Evolutionary conservation across 2,797 vertebrate genomes (phyloP), one percentile per base, ranked within the genome.

Genomic region (Manis pentadactyla): DNA sequence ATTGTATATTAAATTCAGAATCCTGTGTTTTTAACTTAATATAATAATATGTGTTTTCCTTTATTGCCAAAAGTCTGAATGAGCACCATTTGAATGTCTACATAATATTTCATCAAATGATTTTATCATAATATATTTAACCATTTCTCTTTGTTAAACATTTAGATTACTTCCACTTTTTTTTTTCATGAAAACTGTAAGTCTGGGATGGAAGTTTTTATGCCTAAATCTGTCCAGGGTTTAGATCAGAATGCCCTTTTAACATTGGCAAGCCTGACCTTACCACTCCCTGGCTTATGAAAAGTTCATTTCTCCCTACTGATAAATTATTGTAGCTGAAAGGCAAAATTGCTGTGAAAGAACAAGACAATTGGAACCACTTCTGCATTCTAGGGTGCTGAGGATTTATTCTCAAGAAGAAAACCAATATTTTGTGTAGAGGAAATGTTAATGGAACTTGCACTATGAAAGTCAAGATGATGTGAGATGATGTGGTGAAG

Each of bases 171-270:
- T 92, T 79, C 59, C 4, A 63, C 31, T 46, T 68, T 55, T 46
- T 39, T 55, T 71, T 31, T 7, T 13, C 64, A 79, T 0, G 39
- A 49, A 46, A 95, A 90, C 90, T 87, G 19, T 25, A 86, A 95
- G 0, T 59, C n/a, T 19, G 25, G 27, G 2, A 57, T 90, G 37
- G 10, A 42, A 61, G 64, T 94, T 87, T 90, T 89, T 82, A 81
- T 82, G 23, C 34, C 66, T 95, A 37, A 49, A 46, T 93, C 87
- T 88, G 42, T 9, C 73, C 31, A 87, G 4, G 13, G 21, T 93
- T 90, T 90, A 92, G 57, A 81, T 79, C 37, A 95, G 63, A 93
- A 94, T 88, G 81, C 92, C 27, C 68, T 93, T 95, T 94, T 78
- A 90, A 87, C 82, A 94, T 57, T 78, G 53, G 7, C 55, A 79